phyloP scores from a whole-genome alignment of 2,888 invertebrate genomes.

The Cantharis rufa region DNA sequence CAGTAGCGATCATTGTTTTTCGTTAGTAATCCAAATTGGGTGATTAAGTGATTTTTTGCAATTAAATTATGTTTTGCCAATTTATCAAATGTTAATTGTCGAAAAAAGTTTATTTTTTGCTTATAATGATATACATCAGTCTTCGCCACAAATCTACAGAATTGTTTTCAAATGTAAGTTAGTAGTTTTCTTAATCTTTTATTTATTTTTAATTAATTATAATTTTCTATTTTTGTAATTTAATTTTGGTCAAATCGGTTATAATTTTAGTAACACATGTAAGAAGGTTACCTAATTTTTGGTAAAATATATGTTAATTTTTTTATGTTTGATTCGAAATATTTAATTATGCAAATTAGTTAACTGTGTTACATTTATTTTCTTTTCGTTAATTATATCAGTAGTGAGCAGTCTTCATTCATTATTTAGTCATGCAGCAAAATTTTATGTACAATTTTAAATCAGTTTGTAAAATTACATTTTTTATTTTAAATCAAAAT shows the following conservation, averaged over 20 bases:
- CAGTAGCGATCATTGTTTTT: not conserved
- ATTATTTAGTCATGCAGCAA: not conserved
- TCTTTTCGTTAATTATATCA: not conserved
- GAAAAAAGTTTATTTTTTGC: not conserved
- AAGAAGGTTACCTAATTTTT: slow-evolving; percentile 1
- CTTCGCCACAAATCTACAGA: not conserved
- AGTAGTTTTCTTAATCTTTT: not conserved
- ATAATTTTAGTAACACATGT: not conserved
- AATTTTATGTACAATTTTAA: not conserved
- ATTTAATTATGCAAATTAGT: not conserved
- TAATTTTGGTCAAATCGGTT: not conserved
- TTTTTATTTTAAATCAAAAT: not conserved
- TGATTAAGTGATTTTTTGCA: not conserved
- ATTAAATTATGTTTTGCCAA: not conserved
- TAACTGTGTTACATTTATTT: not conserved
- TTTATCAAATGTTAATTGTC: not conserved
- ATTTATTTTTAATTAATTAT: not conserved
- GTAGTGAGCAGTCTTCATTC: not conserved
- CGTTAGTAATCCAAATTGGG: not conserved
- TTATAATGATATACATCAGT: not conserved
- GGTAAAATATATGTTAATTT: not conserved
- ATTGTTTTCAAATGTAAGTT: not conserved
- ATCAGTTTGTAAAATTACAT: not conserved
- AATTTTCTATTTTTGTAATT: not conserved
- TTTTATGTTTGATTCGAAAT: not conserved